Base-by-base conservation (phyloP, 2,888 invertebrate species). In the Palloptera scutellata region DNA sequence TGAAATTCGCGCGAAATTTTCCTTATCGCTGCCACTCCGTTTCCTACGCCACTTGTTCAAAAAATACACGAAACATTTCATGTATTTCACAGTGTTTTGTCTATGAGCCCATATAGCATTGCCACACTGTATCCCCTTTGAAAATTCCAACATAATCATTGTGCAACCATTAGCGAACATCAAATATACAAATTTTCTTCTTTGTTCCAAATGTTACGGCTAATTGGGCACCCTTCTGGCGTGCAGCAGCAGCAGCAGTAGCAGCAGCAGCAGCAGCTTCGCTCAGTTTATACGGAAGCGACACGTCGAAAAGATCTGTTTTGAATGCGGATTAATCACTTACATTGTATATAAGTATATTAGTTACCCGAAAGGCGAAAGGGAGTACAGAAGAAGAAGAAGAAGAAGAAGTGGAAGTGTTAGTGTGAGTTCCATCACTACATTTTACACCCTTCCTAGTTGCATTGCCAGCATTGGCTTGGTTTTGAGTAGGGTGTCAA, bases 151-250 rank as follows among this genome's bases (percentile, higher is more conserved):
- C 78, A 78, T 81, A 79, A 81, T 81, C 81, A 81, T 81, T 81
- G 81, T 80, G 79, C 77, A 80, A 81, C 81, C 81, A 81, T 81
- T 81, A 81, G 76, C 75, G 77, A 74, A 58, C 53, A 64, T 6
- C 61, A 71, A 75, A 75, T 75, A 76, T 76, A 78, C 59, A 55
- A 60, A 61, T 65, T 53, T 68, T 45, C 53, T 11, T 45, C 76
- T 78, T 75, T 74, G 74, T 67, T 74, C 76, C 77, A 73, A 78
- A 75, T 78, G 82, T 83, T 78, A 80, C 80, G 83, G 83, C 83
- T 83, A 84, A 84, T 84, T 84, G 83, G 83, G 75, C 84, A 83
- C 84, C 84, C 84, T 82, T 81, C 80, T 78, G 77, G 70, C 78
- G 77, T 76, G 41, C 48, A 61, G 55, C 57, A 51, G 30, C 30